These are phyloP conservation scores for Ligdia adustata DNA, from an alignment of 2,888 invertebrate genomes.

Conservation along the genomic window DNA sequence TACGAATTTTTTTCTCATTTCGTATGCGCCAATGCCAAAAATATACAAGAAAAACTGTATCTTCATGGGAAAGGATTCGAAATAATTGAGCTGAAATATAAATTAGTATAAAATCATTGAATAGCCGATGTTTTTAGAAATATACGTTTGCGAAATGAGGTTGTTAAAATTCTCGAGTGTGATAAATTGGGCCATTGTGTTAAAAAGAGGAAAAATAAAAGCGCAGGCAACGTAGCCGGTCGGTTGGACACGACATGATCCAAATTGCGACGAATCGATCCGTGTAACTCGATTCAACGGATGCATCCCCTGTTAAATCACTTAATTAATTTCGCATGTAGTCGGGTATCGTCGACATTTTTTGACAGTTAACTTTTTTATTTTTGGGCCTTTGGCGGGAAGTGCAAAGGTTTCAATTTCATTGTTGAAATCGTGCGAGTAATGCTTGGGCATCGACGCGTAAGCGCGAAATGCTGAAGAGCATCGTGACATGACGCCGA, in stretches of 20 bases:
- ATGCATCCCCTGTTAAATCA: slow-evolving; percentile 60
- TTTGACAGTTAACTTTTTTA: slow-evolving; percentile 16
- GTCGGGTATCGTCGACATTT: slow-evolving; percentile 9
- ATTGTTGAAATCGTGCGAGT: slow-evolving; percentile 10
- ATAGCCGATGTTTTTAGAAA: slow-evolving; percentile 1
- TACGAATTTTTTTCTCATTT: slow-evolving; percentile 9
- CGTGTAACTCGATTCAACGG: slow-evolving; percentile 69
- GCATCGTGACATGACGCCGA: slow-evolving; percentile 23
- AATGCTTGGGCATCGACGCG: slow-evolving; percentile 39
- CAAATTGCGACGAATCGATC: slow-evolving; percentile 53
- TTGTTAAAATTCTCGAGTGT: slow-evolving; percentile 6
- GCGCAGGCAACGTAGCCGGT: slow-evolving; percentile 8
- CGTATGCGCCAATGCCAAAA: slow-evolving; percentile 22
- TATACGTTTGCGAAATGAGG: slow-evolving; percentile 8
- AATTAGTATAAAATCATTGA: slow-evolving; percentile 2
- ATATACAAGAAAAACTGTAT: slow-evolving; percentile 16
- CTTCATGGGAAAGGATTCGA: slow-evolving; percentile 35
- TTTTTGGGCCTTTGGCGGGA: slow-evolving; percentile 8
- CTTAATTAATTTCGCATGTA: slow-evolving; percentile 31
- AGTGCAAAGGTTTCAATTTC: slow-evolving; percentile 21
- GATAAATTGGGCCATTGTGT: slow-evolving; percentile 16
- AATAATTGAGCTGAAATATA: slow-evolving; percentile 30
- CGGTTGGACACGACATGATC: slow-evolving; percentile 37
- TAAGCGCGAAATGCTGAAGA: slow-evolving; percentile 50
- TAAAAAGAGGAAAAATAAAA: background rate